These are phyloP conservation scores for Aphelocoma coerulescens DNA, from an alignment of 2,113 vertebrate species.

Conservation along the genomic window DNA sequence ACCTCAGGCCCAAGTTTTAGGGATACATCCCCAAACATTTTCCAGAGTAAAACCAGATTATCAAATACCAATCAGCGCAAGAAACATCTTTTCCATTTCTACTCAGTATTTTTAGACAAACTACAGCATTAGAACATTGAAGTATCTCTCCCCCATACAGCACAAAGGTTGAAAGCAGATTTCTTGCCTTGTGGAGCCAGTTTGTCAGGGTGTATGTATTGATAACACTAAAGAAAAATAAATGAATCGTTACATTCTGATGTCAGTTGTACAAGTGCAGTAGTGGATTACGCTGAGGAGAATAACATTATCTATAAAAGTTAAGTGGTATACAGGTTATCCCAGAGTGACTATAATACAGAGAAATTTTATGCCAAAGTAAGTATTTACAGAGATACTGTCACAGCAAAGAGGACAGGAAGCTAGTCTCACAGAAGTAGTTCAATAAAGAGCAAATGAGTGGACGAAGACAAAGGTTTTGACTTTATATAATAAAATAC, in stretches of 20 bases:
- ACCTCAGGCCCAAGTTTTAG: neutral
- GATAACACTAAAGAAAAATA: constrained; percentile 26
- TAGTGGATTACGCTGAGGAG: constrained; percentile 25
- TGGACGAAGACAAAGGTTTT: constrained; percentile 20
- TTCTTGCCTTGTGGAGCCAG: constrained; percentile 8
- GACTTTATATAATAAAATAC: constrained; percentile 68
- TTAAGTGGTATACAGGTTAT: constrained; percentile 27
- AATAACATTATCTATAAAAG: constrained; percentile 34
- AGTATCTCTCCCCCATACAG: constrained; percentile 3
- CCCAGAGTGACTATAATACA: constrained; percentile 44
- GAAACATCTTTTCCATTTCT: constrained; percentile 19
- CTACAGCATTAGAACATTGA: constrained; percentile 28
- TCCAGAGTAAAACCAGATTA: constrained; percentile 21
- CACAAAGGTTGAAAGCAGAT: constrained; percentile 11
- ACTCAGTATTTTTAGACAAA: constrained; percentile 1
- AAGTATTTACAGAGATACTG: constrained; percentile 60
- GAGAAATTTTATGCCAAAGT: constrained; percentile 36
- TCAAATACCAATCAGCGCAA: constrained; percentile 22
- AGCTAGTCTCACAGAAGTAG: constrained; percentile 42
- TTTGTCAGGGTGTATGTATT: neutral
- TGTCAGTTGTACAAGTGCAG: constrained; percentile 63
- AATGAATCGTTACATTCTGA: constrained; percentile 58
- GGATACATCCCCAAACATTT: constrained; percentile 21
- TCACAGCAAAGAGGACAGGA: constrained; percentile 54
- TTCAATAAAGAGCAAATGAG: constrained; percentile 41